Conservation (phyloP, 2,888 invertebrate genomes). For the Taenaris catops region DNA sequence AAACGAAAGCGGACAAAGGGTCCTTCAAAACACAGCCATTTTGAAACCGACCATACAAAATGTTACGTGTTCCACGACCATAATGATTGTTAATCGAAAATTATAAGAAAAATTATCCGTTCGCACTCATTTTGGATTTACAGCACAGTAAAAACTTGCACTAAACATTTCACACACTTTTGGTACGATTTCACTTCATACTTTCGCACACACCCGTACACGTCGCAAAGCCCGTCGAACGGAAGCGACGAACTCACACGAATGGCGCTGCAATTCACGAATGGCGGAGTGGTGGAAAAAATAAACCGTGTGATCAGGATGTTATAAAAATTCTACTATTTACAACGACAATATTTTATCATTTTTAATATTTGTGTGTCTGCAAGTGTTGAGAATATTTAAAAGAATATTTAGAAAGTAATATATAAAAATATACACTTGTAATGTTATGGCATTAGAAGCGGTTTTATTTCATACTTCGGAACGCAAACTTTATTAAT, state of each 20-base stretch:
- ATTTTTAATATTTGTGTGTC: no score
- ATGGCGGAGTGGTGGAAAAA: constrained; percentile 28
- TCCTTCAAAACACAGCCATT: constrained; percentile 87
- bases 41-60: constrained; percentile 79
- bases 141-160: constrained; percentile 72
- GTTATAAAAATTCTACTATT: neutral
- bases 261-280: constrained; percentile 45
- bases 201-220: constrained; percentile 76
- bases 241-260: constrained; percentile 59
- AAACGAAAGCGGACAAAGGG: constrained; percentile 82
- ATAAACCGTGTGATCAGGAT: constrained; percentile 39
- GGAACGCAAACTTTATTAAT: no score
- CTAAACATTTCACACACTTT: constrained; percentile 78
- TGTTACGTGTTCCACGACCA: constrained; percentile 68
- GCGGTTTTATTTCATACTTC: no score
- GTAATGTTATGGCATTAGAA: no score
- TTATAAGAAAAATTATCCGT: constrained; percentile 58
- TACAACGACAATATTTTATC: neutral
- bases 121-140: constrained; percentile 74
- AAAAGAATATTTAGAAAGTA: no score
- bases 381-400: no score
- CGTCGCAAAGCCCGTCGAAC: constrained; percentile 67
- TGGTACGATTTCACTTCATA: constrained; percentile 77
- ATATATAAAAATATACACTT: no score
- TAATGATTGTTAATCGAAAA: constrained; percentile 47